Percentiles rank a stretch among this genome's conserved stretches.
These are phyloP conservation scores for Gandaritis pyraliata DNA, from an alignment of 2,888 invertebrate species.

Conservation along the genomic window DNA sequence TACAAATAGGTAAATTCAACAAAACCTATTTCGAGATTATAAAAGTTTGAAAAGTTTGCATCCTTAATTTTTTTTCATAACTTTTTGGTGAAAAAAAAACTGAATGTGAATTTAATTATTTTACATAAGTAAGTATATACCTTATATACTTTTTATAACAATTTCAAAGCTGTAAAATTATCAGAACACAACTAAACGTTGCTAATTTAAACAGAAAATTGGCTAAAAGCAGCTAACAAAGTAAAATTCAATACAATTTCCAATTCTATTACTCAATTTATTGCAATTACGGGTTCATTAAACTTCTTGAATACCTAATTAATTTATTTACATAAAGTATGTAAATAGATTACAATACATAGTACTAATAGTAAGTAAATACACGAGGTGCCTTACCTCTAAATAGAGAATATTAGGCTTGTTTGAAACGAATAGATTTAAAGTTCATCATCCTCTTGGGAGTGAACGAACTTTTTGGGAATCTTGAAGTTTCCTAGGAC, in stretches of 20 bases:
- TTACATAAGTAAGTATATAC: too few species aligned
- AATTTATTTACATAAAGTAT: conserved; percentile 31
- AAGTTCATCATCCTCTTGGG: conserved; percentile 18
- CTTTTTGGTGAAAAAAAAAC: too few species aligned
- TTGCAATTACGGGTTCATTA: conserved; percentile 37
- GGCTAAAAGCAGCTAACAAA: neutral
- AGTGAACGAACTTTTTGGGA: conserved; percentile 13
- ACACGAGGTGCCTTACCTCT: conserved; percentile 1
- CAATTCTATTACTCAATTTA: conserved; percentile 31
- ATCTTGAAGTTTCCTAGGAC: conserved; percentile 3
- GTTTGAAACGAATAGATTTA: neutral
- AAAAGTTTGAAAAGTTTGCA: too few species aligned
- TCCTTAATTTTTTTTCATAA: too few species aligned
- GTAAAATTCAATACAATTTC: conserved; percentile 6
- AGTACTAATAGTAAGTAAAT: conserved; percentile 4
- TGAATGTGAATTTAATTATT: too few species aligned
- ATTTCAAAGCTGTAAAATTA: too few species aligned
- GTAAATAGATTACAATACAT: neutral
- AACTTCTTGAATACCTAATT: conserved; percentile 33
- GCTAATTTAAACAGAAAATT: too few species aligned
- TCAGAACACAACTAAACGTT: too few species aligned
- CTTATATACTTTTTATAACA: too few species aligned
- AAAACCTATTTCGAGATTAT: too few species aligned
- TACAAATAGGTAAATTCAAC: too few species aligned
- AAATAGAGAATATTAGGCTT: conserved; percentile 5